Base-by-base conservation (phyloP, 2,888 invertebrate genomes). In the Melanophora roralis region DNA sequence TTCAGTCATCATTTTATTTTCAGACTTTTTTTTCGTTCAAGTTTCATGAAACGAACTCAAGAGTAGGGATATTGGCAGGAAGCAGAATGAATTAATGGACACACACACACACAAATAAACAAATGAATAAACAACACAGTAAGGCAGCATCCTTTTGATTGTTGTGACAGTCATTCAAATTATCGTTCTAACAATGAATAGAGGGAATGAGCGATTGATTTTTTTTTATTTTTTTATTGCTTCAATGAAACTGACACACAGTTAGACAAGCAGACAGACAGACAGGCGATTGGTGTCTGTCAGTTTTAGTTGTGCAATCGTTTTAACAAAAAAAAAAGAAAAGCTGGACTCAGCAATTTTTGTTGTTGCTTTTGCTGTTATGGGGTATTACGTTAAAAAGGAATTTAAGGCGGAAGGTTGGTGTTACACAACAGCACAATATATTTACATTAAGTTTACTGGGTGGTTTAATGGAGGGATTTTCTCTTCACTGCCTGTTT, bases 251-350 rank as follows among this genome's bases (percentile, higher is more conserved):
- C 40, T 74, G 65, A 59, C 74, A 14, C 45, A 57, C 55, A n/a
- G n/a, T n/a, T n/a, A n/a, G n/a, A n/a, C n/a, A n/a, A n/a, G n/a
- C 40, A 65, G 65, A 59, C 74, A 14, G 34, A 57, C 55, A 51
- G 71, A 12, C 55, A 68, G 36, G 47, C 57, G 27, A 38, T 45
- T 16, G 51, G 21, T 69, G 76, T 68, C 76, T 76, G 76, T 53
- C 80, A 76, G 72, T 72, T 76, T 72, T 72, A 51, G 72, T 57
- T 80, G 80, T 38, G 76, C 76, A 80, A 80, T 72, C 72, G 76
- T 72, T 27, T 75, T 72, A 76, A 72, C 75, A 75, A 72, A 27
- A 72, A 43, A 72, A 79, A 72, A 72, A 27, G 67, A 43, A 72
- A 79, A 72, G 16, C 43, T 72, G 71, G 49, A 43, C 64, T 67